A percentile compares a stretch with the other conserved stretches of the same genome.
These are phyloP conservation scores for Camponotus fellah DNA, from an alignment of 2,888 invertebrate genomes.

Conservation along the genomic window DNA sequence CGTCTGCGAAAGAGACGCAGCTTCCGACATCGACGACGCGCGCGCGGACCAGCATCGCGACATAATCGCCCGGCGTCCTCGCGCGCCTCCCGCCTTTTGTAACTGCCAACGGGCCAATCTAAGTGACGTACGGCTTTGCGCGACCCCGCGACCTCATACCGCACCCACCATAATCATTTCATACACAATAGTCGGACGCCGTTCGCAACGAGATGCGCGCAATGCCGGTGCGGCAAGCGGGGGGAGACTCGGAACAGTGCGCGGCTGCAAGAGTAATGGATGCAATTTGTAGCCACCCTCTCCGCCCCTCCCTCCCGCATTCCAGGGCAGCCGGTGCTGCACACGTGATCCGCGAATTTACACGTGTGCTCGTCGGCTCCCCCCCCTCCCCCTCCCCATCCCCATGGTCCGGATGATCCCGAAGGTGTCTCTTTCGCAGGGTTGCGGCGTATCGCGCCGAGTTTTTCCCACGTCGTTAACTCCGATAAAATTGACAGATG, in stretches of 20 bases:
- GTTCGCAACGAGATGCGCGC: conserved; percentile 58
- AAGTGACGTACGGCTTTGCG: conserved; percentile 83
- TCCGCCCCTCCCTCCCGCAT: conserved; percentile 77
- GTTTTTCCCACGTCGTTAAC: neutral
- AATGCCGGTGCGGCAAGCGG: conserved; percentile 33
- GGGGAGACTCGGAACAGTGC: conserved; percentile 61
- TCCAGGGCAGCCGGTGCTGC: conserved; percentile 72
- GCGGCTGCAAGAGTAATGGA: conserved; percentile 83
- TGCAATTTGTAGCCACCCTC: conserved; percentile 83
- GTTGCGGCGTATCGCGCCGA: neutral
- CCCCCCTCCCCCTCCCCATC: neutral
- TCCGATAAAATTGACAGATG: neutral
- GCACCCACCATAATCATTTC: conserved; percentile 83
- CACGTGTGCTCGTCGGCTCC: conserved; percentile 64
- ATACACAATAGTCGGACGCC: conserved; percentile 82
- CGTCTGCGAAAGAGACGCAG: conserved; percentile 35
- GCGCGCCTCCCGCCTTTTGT: conserved; percentile 75
- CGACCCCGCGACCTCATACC: conserved; percentile 82
- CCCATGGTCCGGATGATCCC: neutral
- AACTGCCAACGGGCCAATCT: conserved; percentile 82
- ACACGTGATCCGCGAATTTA: conserved; percentile 80
- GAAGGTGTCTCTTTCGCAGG: neutral
- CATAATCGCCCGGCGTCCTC: conserved; percentile 62
- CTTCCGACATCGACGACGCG: conserved; percentile 40
- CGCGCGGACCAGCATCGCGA: conserved; percentile 10